Conservation (phyloP, 2,888 invertebrate species). For the Andrena camellia region DNA sequence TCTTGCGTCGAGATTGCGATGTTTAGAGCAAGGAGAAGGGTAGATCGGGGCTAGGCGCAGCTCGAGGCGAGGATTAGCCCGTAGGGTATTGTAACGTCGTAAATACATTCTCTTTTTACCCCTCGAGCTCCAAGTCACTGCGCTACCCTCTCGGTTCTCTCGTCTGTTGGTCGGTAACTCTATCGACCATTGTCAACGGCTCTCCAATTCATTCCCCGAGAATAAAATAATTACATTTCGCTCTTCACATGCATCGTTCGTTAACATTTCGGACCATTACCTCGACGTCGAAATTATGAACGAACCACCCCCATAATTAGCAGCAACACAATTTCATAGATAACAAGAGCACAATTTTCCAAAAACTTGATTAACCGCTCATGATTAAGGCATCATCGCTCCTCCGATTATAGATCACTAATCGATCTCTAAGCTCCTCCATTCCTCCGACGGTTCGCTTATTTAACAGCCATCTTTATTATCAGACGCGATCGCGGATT, state of each 20-base stretch:
- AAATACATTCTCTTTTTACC: slow-evolving; percentile 81
- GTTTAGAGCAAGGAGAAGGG: slow-evolving; percentile 62
- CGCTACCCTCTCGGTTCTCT: slow-evolving; percentile 43
- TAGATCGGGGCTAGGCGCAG: slow-evolving; percentile 69
- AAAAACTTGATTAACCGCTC: not conserved
- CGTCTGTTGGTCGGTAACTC: slow-evolving; percentile 71
- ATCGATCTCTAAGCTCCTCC: slow-evolving; percentile 33
- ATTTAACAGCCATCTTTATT: slow-evolving; percentile 42
- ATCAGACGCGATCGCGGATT: slow-evolving; percentile 59
- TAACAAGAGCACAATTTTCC: not conserved
- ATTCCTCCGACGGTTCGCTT: slow-evolving; percentile 12
- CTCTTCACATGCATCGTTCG: not conserved
- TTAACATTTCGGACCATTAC: not conserved
- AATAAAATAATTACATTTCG: slow-evolving; percentile 38
- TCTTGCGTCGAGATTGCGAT: slow-evolving; percentile 55
- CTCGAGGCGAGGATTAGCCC: slow-evolving; percentile 82
- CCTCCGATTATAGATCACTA: not conserved
- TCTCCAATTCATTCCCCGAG: slow-evolving; percentile 42
- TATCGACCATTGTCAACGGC: slow-evolving; percentile 72
- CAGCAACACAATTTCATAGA: not conserved
- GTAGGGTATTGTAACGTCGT: slow-evolving; percentile 85
- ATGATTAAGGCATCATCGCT: not conserved
- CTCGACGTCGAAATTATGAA: too few species aligned
- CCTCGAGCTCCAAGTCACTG: slow-evolving; percentile 66
- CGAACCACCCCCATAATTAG: not conserved